Conservation (phyloP, 2,797 vertebrate genomes). For the Alcedo quadribrachys region DNA sequence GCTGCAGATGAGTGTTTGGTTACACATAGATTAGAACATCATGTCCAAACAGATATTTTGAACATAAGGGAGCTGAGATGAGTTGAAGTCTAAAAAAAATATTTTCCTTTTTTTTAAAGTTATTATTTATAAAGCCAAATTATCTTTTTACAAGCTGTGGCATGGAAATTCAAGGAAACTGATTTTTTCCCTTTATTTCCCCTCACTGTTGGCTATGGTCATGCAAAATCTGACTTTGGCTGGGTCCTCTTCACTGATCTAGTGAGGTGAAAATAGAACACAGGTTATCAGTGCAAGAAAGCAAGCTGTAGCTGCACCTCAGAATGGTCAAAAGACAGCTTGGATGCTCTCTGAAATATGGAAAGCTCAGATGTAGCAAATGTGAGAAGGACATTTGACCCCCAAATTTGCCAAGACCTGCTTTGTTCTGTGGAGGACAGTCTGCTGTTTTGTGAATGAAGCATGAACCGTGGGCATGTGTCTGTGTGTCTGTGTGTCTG, state of each 20-base stretch:
- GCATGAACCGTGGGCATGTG: neutral
- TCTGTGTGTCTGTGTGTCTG: neutral
- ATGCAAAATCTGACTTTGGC: neutral
- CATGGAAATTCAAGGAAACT: neutral
- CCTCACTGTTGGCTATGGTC: neutral
- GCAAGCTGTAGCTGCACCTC: neutral
- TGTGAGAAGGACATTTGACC: neutral
- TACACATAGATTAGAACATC: neutral
- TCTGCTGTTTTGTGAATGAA: constrained; percentile 18
- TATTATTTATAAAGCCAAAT: neutral
- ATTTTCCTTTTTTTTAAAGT: neutral
- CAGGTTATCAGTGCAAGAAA: neutral
- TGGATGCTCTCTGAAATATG: neutral
- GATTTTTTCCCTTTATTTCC: neutral
- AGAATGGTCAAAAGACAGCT: accelerated
- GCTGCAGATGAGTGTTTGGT: neutral
- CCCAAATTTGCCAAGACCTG: neutral
- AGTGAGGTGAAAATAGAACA: neutral
- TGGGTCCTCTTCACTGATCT: neutral
- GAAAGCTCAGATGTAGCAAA: neutral
- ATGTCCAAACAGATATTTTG: neutral
- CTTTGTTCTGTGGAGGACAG: neutral
- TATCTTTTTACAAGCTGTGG: neutral
- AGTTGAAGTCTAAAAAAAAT: neutral
- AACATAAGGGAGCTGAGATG: neutral